Conservation (phyloP, 2,113 vertebrate species). For the Protobothrops flavoviridis region DNA sequence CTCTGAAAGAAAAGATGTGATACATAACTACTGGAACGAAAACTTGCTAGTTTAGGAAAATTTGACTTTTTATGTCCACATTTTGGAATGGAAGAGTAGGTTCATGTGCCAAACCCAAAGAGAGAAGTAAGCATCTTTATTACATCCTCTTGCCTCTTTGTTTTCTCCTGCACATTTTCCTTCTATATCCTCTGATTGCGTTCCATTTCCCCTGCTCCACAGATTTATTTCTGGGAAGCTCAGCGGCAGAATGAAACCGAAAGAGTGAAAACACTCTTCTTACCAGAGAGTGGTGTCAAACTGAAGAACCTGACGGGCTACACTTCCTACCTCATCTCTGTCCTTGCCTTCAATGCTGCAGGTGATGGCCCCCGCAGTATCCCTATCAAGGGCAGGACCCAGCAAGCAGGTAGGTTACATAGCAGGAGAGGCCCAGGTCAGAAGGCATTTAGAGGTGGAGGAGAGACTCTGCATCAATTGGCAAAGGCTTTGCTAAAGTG, state of each 20-base stretch:
- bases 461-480: neutral
- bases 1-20: neutral
- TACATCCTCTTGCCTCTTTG: neutral
- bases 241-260: slow-evolving; percentile 81
- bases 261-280: slow-evolving; percentile 86
- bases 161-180: neutral
- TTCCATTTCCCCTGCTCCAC: fast-evolving
- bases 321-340: slow-evolving; percentile 91
- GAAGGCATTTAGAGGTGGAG: neutral
- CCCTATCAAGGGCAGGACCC: slow-evolving; percentile 81
- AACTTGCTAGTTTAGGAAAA: neutral
- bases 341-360: slow-evolving; percentile 90
- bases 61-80: neutral
- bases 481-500: neutral
- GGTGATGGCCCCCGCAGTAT: slow-evolving; percentile 89
- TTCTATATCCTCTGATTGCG: neutral
- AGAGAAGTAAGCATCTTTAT: neutral
- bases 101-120: neutral
- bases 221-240: slow-evolving; percentile 96
- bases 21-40: neutral
- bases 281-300: slow-evolving; percentile 86
- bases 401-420: slow-evolving; percentile 85
- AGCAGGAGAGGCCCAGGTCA: neutral
- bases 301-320: slow-evolving; percentile 95
- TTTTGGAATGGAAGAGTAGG: neutral